Base-by-base conservation (phyloP, 1,140 invertebrate species). In the Trinorchestia longiramus region DNA sequence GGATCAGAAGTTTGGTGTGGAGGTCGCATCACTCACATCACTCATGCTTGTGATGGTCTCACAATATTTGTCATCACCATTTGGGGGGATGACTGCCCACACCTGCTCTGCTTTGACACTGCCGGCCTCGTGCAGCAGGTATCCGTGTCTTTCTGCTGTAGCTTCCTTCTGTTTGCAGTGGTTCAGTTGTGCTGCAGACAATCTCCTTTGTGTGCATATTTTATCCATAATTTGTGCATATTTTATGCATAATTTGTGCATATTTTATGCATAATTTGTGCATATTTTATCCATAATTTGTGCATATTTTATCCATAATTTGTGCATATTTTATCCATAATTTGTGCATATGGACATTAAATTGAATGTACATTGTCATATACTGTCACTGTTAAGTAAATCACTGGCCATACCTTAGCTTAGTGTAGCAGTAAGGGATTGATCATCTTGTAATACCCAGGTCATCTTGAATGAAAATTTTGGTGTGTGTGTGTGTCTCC, bases 1-100 rank as follows among this genome's bases (percentile, higher is more conserved):
- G 92, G 92, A 8, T 40, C 44, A n/a, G 92, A 94, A 19, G 92
- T 94, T 43, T 94, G 92, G 92, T 94, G 92, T 47, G 92, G 92
- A 47, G 92, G 92, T 47, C 92, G 92, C 92, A 94, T 94, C 44
- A 94, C 92, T 40, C 92, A 94, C 43, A 45, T 94, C 92, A 94
- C 92, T 4, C 92, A 94, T 44, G 43, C 92, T 19, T 94, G 92
- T 47, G 92, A 94, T n/a, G 40, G 92, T 4, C 92, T 94, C 8
- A 43, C 43, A 47, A 44, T 94, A 44, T 43, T 94, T 11, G 43
- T 94, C 44, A 47, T 94, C 43, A 45, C 43, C 43, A 94, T 94
- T 36, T 94, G 92, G 92, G 19, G 36, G 11, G 92, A 94, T 94
- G 92, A 94, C 92, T 94, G 92, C 92, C 92, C 92, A 8, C 92